Base-by-base conservation (phyloP, 2,888 invertebrate genomes). In the Lasioglossum calceatum region DNA sequence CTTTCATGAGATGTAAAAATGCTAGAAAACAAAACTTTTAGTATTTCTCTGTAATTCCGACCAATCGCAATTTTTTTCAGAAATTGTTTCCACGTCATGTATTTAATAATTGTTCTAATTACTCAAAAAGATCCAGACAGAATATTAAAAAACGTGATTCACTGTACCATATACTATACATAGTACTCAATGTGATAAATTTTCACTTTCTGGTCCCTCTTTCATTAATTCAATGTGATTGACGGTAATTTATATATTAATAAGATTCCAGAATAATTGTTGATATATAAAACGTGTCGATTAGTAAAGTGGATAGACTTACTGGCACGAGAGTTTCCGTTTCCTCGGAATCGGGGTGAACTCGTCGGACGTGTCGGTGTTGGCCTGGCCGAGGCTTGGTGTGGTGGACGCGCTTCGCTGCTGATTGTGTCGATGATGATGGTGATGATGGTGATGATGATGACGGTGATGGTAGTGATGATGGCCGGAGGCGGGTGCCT, bases 321-420 rank as follows among this genome's bases (percentile, higher is more conserved):
- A 96, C 96, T 95, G 95, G 90, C 94, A 95, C 67, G 96, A 96
- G 64, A 95, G 93, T 94, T 96, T 96, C 83, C 96, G 93, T 92
- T 96, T 96, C 87, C 95, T 95, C 2, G 95, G 84, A 36, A 87
- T 85, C n/a, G 91, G 87, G 47, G 88, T 88, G 77, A 88, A 89
- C 58, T 94, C 93, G 42, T 92, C 91, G 14, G 88, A 84, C 4
- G 87, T 88, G 19, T 92, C 91, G 36, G 88, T 88, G 84, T 58
- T 87, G 58, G 85, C 70, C 19, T 81, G 86, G 76, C 84, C 75
- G 82, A 91, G 88, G 82, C 61, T 89, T 79, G 77, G 86, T 27
- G 86, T 89, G 80, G 87, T 80, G 81, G 92, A 89, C 5, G 89
- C 87, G 77, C 89, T 92, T 58, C 85, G 89, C 61, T 90, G 92